These are phyloP conservation scores for Poeciliopsis prolifica DNA, from an alignment of 2,113 vertebrate genomes.

Conservation along the genomic window DNA sequence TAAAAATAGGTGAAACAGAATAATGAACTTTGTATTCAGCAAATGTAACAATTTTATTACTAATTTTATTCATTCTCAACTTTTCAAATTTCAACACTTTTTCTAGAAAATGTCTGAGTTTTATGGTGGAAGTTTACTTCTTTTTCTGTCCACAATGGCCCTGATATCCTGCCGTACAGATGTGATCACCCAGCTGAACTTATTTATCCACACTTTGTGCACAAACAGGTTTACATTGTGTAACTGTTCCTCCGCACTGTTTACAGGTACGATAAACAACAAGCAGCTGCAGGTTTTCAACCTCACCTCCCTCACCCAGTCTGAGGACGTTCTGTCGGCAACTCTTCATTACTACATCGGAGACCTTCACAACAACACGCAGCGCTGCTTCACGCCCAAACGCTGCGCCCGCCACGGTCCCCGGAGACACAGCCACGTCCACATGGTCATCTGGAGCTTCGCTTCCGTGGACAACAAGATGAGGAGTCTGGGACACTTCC, in stretches of 20 bases:
- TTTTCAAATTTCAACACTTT: too few relatives aligned
- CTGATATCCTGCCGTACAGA: too few relatives aligned
- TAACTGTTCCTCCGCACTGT: slow-evolving; percentile 17
- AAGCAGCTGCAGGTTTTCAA: slow-evolving; percentile 88
- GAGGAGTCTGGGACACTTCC: slow-evolving; percentile 81
- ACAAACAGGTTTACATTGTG: neutral
- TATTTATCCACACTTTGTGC: neutral
- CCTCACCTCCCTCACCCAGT: slow-evolving; percentile 90
- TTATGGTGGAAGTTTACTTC: too few relatives aligned
- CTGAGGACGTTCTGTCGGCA: slow-evolving; percentile 91
- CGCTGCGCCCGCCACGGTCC: slow-evolving; percentile 65
- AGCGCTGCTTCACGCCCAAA: slow-evolving; percentile 66
- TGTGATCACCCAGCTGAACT: neutral
- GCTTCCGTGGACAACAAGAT: slow-evolving; percentile 73
- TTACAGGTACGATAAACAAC: slow-evolving; percentile 79
- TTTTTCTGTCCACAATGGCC: too few relatives aligned
- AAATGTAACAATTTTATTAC: too few relatives aligned
- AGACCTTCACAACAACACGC: slow-evolving; percentile 75
- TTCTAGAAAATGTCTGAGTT: too few relatives aligned
- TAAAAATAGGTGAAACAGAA: too few relatives aligned
- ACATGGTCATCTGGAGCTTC: slow-evolving; percentile 86
- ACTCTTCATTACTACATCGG: slow-evolving; percentile 88
- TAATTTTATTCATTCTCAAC: too few relatives aligned
- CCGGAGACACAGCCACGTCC: slow-evolving; percentile 76
- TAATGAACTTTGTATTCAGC: too few relatives aligned